These are phyloP conservation scores for Arvicanthis niloticus DNA, from an alignment of 2,113 vertebrate species.

Conservation along the genomic window DNA sequence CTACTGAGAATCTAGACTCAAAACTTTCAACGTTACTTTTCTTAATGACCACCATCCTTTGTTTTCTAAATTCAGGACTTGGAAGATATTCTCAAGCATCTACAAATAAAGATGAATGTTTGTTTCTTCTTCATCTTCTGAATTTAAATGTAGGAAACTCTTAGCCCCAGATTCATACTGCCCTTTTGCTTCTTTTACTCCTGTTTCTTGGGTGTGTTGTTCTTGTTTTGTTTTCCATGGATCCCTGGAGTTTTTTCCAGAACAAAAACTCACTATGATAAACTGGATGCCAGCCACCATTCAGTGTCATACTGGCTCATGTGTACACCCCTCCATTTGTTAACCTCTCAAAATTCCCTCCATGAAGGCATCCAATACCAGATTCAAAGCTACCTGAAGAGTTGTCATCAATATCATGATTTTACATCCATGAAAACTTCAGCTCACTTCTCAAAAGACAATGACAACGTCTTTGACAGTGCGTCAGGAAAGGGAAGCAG, in stretches of 20 bases:
- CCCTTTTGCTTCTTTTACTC: constrained; percentile 83
- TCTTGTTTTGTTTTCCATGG: constrained; percentile 70
- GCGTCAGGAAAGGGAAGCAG: not conserved
- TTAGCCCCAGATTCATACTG: constrained; percentile 86
- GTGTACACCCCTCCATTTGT: constrained; percentile 85
- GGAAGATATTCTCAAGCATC: constrained; percentile 90
- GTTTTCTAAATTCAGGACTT: constrained; percentile 88
- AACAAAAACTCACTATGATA: constrained; percentile 78
- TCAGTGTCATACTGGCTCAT: constrained; percentile 85
- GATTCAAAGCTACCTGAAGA: constrained; percentile 87
- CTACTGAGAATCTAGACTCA: constrained; percentile 85
- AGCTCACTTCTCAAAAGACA: constrained; percentile 86
- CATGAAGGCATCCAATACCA: constrained; percentile 76
- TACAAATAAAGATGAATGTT: constrained; percentile 87
- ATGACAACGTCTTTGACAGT: not conserved
- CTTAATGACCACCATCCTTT: constrained; percentile 89
- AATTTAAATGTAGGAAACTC: constrained; percentile 90
- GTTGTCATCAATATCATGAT: constrained; percentile 84
- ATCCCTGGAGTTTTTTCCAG: constrained; percentile 83
- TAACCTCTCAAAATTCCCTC: constrained; percentile 87
- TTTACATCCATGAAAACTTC: constrained; percentile 81
- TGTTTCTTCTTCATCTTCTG: constrained; percentile 86
- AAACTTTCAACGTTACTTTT: constrained; percentile 86
- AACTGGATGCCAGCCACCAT: constrained; percentile 77
- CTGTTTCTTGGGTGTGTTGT: constrained; percentile 71